phyloP scores from a whole-genome alignment of 2,888 invertebrate species.

The Brachylomia viminalis region DNA sequence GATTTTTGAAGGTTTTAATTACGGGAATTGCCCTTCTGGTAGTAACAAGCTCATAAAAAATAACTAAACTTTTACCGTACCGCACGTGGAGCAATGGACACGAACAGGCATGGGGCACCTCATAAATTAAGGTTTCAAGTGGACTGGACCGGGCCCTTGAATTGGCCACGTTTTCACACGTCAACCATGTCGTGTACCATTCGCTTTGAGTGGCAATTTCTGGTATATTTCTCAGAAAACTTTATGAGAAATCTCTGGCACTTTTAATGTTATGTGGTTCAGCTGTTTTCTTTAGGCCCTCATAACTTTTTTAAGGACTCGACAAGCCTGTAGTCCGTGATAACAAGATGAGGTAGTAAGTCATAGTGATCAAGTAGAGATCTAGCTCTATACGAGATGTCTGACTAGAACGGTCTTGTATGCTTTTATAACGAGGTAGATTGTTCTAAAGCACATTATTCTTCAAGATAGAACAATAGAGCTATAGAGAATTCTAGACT shows the following conservation, averaged over 20 bases:
- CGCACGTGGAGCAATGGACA: constrained; percentile 63
- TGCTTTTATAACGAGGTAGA: not conserved
- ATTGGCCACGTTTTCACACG: constrained; percentile 66
- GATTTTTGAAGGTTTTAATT: no score
- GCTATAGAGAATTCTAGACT: not conserved
- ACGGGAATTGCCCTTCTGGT: no score
- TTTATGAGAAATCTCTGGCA: constrained; percentile 37
- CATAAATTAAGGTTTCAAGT: constrained; percentile 81
- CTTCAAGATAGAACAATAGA: not conserved
- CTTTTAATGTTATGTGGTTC: constrained; percentile 27
- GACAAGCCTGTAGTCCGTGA: not conserved
- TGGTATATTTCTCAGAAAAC: constrained; percentile 51
- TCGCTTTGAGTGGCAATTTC: constrained; percentile 55
- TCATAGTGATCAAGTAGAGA: not conserved
- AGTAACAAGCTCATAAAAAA: not conserved
- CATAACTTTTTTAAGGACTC: not conserved
- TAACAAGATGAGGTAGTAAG: not conserved
- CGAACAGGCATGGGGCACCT: constrained; percentile 68
- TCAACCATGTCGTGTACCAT: constrained; percentile 23
- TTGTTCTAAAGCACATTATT: not conserved
- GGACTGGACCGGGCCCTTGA: constrained; percentile 66
- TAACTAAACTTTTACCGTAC: constrained; percentile 9
- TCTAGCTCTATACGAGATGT: no score
- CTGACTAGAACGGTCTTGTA: not conserved
- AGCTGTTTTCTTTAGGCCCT: not conserved